phyloP scores from a whole-genome alignment of 1,140 invertebrate genomes.

The Dendroctonus ponderosae region DNA sequence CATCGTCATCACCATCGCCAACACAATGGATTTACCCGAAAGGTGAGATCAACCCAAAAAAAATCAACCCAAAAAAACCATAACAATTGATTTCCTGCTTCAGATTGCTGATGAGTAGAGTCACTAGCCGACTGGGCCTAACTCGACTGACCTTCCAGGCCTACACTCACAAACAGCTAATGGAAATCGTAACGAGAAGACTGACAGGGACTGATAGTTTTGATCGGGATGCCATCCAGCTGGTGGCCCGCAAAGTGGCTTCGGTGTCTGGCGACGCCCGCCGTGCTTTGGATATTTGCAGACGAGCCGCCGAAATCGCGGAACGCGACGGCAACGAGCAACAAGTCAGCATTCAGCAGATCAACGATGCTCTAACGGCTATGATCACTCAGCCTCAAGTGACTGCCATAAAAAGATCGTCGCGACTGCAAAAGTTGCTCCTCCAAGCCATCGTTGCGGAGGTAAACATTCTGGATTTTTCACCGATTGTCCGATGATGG shows the following conservation, averaged over 20 bases:
- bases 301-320: slow-evolving; percentile 84
- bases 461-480: too few species aligned
- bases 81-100: slow-evolving; percentile 12
- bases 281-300: slow-evolving; percentile 90
- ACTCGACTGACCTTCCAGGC: slow-evolving; percentile 92
- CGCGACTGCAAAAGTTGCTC: slow-evolving; percentile 76
- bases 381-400: slow-evolving; percentile 89
- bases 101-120: slow-evolving; percentile 69
- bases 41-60: slow-evolving; percentile 43
- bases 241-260: slow-evolving; percentile 89
- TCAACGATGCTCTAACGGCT: slow-evolving; percentile 79
- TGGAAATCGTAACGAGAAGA: slow-evolving; percentile 73
- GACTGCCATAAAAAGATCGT: slow-evolving; percentile 75
- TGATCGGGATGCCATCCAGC: slow-evolving; percentile 81
- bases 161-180: slow-evolving; percentile 86
- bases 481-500: too few species aligned
- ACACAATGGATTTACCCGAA: slow-evolving; percentile 98
- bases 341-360: slow-evolving; percentile 70
- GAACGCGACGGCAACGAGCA: slow-evolving; percentile 53
- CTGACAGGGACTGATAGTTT: slow-evolving; percentile 66
- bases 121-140: slow-evolving; percentile 72
- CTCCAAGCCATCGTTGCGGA: slow-evolving; percentile 79
- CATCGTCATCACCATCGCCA: slow-evolving; percentile 93
- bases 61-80: too few species aligned
- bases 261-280: slow-evolving; percentile 95